These are phyloP conservation scores for Syngnathus acus DNA, from an alignment of 2,797 vertebrate species.

Conservation along the genomic window DNA sequence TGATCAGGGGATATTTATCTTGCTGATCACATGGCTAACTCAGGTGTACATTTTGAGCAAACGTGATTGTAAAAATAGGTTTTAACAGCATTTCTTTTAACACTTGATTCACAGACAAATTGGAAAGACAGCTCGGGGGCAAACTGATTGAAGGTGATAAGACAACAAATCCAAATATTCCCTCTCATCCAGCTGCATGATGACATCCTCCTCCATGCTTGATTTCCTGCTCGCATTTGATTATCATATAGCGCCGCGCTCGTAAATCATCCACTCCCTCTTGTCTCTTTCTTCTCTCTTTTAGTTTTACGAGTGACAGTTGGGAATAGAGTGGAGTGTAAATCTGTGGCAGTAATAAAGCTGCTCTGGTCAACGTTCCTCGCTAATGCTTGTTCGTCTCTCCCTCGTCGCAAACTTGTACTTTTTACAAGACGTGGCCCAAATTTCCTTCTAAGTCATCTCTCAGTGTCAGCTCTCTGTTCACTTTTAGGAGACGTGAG, in stretches of 20 bases:
- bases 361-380: slow-evolving; percentile 64
- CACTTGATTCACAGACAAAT: slow-evolving; percentile 7
- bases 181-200: slow-evolving; percentile 55
- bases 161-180: slow-evolving; percentile 45
- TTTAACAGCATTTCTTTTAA: neutral
- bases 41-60: neutral
- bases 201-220: slow-evolving; percentile 53
- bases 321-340: slow-evolving; percentile 68
- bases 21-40: neutral
- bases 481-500: slow-evolving; percentile 19
- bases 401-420: slow-evolving; percentile 57
- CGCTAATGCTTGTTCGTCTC: slow-evolving; percentile 63
- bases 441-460: slow-evolving; percentile 50
- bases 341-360: slow-evolving; percentile 73
- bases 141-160: slow-evolving; percentile 47
- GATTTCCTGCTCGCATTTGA: slow-evolving; percentile 73
- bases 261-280: slow-evolving; percentile 64
- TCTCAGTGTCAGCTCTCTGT: slow-evolving; percentile 54
- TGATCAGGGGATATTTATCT: slow-evolving; percentile 23
- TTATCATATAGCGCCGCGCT: slow-evolving; percentile 54
- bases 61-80: neutral
- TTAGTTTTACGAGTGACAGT: slow-evolving; percentile 69
- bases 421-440: slow-evolving; percentile 51
- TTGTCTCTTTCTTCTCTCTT: slow-evolving; percentile 45
- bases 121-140: slow-evolving; percentile 9